Conservation (phyloP, 2,888 invertebrate genomes). For the Sphinx pinastri region DNA sequence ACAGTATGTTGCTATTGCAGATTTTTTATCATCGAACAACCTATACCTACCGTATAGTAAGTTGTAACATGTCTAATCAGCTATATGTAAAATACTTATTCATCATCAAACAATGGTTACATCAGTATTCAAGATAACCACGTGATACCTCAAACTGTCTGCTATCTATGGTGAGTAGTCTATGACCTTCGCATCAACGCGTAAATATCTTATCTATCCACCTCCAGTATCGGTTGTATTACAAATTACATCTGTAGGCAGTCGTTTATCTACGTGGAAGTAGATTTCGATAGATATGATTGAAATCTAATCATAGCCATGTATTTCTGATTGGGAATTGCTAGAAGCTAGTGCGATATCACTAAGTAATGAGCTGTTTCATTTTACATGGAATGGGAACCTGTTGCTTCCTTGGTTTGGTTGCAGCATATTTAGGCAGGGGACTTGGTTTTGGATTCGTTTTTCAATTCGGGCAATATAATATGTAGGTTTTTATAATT, state of each 20-base stretch:
- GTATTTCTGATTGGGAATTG: neutral
- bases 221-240: constrained; percentile 8
- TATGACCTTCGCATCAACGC: constrained; percentile 13
- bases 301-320: neutral
- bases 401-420: too few species aligned
- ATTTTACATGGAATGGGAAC: too few species aligned
- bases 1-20: too few species aligned
- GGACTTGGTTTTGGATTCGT: too few species aligned
- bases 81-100: neutral
- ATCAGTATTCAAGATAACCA: neutral
- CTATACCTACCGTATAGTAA: too few species aligned
- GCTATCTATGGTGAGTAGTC: neutral
- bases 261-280: neutral
- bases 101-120: neutral
- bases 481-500: too few species aligned
- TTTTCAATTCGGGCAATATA: too few species aligned
- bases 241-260: neutral
- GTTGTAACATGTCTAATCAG: too few species aligned
- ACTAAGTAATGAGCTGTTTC: too few species aligned
- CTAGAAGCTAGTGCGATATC: too few species aligned
- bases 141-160: neutral
- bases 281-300: neutral
- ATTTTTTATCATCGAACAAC: too few species aligned
- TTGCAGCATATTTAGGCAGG: too few species aligned
- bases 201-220: constrained; percentile 11